phyloP scores from a whole-genome alignment of 2,113 vertebrate genomes.

The Falcunculus frontatus region DNA sequence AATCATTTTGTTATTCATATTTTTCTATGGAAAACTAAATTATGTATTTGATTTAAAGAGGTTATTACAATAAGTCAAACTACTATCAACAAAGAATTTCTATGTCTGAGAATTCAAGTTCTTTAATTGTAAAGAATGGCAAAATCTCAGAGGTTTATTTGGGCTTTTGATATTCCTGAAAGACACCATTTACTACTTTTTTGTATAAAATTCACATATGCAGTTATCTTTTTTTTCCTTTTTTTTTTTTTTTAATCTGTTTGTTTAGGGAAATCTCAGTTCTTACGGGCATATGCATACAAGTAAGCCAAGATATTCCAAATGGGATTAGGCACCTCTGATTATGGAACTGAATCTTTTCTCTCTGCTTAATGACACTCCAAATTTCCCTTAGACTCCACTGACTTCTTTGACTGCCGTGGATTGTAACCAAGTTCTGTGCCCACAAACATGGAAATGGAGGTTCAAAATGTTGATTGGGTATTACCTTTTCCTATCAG shows the following conservation, averaged over 20 bases:
- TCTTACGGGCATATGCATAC: no score
- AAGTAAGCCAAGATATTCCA: neutral
- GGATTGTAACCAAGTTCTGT: neutral
- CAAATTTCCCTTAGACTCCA: neutral
- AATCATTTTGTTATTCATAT: neutral
- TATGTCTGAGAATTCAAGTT: neutral
- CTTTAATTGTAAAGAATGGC: neutral
- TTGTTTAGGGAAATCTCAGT: neutral
- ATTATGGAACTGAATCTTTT: neutral
- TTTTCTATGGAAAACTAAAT: neutral
- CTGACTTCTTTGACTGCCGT: neutral
- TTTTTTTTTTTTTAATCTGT: neutral
- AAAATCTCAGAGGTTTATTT: neutral
- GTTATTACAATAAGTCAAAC: neutral
- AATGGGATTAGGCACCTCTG: neutral
- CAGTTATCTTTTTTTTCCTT: rapidly evolving
- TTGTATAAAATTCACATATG: neutral
- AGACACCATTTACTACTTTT: neutral
- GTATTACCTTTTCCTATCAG: neutral
- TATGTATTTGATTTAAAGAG: neutral
- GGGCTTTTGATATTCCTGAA: neutral
- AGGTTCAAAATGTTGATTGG: neutral
- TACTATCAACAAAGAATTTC: neutral
- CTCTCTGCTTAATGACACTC: neutral
- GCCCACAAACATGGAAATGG: neutral